Evolutionary conservation across 1,140 invertebrate genomes (phyloP).

Genomic region (Pentalonia nigronervosa): DNA sequence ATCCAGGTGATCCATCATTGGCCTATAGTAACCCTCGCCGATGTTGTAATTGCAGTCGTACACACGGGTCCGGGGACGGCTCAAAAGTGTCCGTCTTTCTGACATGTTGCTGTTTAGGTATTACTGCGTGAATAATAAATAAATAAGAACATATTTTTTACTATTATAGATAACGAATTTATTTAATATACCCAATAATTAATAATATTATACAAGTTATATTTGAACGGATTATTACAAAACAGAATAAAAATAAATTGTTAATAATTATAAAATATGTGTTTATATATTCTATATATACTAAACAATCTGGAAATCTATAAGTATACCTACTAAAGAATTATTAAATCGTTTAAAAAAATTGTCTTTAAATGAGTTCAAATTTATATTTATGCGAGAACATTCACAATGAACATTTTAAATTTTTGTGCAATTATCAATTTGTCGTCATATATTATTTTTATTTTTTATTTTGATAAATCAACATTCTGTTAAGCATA

Average conservation of each 20-base stretch:
- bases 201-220: neutral
- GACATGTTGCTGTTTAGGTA: conserved; percentile 53
- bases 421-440: no score
- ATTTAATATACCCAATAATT: neutral
- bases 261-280: neutral
- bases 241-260: neutral
- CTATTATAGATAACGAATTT: neutral
- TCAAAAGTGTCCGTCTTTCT: conserved; percentile 59
- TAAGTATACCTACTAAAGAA: neutral
- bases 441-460: no score
- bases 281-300: neutral
- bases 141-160: neutral
- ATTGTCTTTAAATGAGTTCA: no score
- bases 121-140: neutral
- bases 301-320: neutral
- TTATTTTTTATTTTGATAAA: no score
- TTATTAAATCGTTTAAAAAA: no score
- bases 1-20: conserved; percentile 76
- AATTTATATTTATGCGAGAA: no score
- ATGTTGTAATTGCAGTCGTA: conserved; percentile 83
- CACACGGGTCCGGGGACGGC: conserved; percentile 70
- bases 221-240: neutral
- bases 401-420: no score
- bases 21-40: conserved; percentile 79
- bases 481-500: no score